Base-by-base conservation (phyloP, 1,140 invertebrate genomes). In the Plutomurus gul region DNA sequence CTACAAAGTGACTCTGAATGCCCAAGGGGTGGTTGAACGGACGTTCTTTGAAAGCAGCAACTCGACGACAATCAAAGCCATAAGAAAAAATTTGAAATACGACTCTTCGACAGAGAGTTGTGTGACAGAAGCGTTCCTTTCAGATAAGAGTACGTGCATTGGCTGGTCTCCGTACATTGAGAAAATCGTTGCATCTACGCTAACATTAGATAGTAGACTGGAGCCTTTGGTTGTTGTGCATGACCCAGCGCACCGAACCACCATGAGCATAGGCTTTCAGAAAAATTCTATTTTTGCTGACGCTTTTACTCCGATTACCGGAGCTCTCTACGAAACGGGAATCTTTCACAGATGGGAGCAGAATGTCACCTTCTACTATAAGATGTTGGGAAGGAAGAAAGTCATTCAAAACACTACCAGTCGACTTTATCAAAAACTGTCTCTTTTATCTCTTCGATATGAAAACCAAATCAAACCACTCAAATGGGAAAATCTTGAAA, bases 241-340 rank as follows among this genome's bases (percentile, higher is more conserved):
- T 33, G 72, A 75, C 13, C 22, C 49, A 7, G 75, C 18, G 7
- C 27, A 39, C 6, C 13, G 33, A 5, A 37, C 13, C 1, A 56
- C 75, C 0, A 37, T 76, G 47, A 49, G 40, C 30, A 60, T 60
- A 49, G 75, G n/a, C 10, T 76, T 76, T 18, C 75, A 51, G 36
- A 76, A 76, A 43, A n/a, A 76, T 39, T 76, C 75, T 8, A 51
- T 60, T 22, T 56, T 56, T 76, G 27, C 30, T 1, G 75, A 76
- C 43, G 1, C 75, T 39, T 76, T 76, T 18, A 13, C 4, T n/a
- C 30, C 47, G 11, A 76, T 76, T 13, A 76, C 36, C 10, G 46
- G 37, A 37, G 75, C 47, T 37, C 33, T 76, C 18, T 60, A 56
- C 20, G 75, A 76, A 7, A 39, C 27, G n/a, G 75, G 75, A 18